Evolutionary conservation across 2,797 vertebrate species (phyloP), one percentile per base, ranked within the genome.

Genomic region (Falco naumanni): DNA sequence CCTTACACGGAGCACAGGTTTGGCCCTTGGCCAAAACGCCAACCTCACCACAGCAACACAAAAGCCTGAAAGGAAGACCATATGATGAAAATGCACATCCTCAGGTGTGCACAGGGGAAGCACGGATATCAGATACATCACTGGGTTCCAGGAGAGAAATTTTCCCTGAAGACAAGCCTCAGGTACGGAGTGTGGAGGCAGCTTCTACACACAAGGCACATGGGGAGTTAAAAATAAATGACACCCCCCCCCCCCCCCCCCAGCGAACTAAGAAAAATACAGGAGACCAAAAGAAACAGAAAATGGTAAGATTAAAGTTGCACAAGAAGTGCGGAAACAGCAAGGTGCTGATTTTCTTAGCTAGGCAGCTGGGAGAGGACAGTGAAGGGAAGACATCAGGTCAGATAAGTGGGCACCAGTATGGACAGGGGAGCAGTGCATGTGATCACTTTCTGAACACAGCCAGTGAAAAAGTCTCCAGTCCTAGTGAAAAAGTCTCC

Each of bases 31-130:
- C n/a, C 53, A 80, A 85, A 89, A 74, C 6, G 29, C 50, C 48
- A 83, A 28, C 34, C 59, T 86, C 31, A 80, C 16, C 26, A 41
- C 6, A 72, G 17, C 17, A 80, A 57, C 17, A n/a, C 10, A 53
- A 83, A 64, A 80, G 59, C 13, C 9, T 51, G 43, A 83, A 85
- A 77, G 19, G 43, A 91, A 90, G 28, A 59, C 11, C 5, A 28
- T 24, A 11, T 18, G 7, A 43, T 20, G 54, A 84, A 78, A 82
- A 54, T 7, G 11, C 16, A 56, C 26, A 72, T 57, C 2, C 6
- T 47, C 26, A 7, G 6, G 8, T 80, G 57, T 50, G 48, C 19
- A 60, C 1, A 13, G 14, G 1, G 13, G 7, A 0, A 64, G 17
- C 25, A 22, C 85, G 69, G 19, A 80, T 85, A 80, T 83, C 45